Conservation (phyloP, 2,797 vertebrate genomes). For the Artibeus jamaicensis region DNA sequence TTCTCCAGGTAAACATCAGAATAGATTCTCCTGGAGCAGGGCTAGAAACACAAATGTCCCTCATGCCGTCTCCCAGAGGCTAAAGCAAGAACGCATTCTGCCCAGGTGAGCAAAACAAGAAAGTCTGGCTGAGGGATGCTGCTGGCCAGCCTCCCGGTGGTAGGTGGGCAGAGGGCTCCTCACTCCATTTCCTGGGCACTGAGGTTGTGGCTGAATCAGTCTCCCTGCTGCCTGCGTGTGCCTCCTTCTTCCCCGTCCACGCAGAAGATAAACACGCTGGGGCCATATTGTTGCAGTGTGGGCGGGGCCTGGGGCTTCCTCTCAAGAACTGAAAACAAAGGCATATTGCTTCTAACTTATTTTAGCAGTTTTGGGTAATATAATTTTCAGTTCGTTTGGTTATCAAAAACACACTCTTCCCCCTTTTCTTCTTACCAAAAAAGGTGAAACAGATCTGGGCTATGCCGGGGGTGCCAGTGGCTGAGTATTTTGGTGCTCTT, state of each 20-base stretch:
- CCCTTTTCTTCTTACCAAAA: not conserved
- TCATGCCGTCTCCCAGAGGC: not conserved
- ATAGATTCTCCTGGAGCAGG: not conserved
- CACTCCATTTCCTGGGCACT: not conserved
- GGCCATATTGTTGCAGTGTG: not conserved
- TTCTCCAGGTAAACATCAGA: not conserved
- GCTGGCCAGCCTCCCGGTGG: not conserved
- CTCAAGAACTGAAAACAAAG: conserved; percentile 64
- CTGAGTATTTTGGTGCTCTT: conserved; percentile 8
- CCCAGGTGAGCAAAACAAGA: not conserved
- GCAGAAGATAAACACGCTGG: rapidly evolving
- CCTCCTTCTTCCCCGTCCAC: not conserved
- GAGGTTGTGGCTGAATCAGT: not conserved
- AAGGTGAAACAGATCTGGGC: conserved; percentile 72
- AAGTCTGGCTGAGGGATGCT: not conserved
- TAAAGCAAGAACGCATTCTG: not conserved
- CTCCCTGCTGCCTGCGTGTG: rapidly evolving
- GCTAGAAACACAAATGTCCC: not conserved
- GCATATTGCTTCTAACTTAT: conserved; percentile 74
- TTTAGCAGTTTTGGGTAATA: conserved; percentile 75
- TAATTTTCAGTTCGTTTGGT: conserved; percentile 77
- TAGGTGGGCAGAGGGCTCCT: not conserved
- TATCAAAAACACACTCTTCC: conserved; percentile 72
- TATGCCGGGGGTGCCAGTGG: conserved; percentile 26
- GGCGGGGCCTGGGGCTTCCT: not conserved